Evolutionary conservation across 2,797 vertebrate species (phyloP).

Genomic region (Tinamus major): DNA sequence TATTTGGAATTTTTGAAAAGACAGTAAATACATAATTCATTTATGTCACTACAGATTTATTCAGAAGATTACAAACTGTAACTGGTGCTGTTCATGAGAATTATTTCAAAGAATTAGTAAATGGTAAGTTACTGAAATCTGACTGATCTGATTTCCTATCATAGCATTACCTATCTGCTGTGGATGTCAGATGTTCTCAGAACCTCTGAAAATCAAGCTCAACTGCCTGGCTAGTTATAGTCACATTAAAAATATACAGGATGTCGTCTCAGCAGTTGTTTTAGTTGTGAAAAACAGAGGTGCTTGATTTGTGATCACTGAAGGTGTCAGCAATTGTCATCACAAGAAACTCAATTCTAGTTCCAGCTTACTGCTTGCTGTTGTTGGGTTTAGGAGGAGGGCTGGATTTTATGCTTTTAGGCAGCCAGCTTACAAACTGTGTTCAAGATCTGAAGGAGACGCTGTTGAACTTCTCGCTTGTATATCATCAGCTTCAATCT

Average conservation of each 20-base stretch:
- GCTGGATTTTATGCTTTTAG: constrained; percentile 33
- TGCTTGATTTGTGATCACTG: not conserved
- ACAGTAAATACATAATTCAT: not conserved
- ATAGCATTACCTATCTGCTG: not conserved
- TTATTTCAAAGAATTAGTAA: not conserved
- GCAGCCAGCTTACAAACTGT: constrained; percentile 33
- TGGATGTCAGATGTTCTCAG: not conserved
- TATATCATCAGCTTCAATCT: constrained; percentile 55
- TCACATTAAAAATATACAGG: not conserved
- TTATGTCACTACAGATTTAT: constrained; percentile 2
- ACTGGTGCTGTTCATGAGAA: not conserved
- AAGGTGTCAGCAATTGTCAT: not conserved
- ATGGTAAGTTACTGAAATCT: not conserved
- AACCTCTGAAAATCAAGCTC: not conserved
- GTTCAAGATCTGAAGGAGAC: constrained; percentile 58
- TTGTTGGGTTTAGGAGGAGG: not conserved
- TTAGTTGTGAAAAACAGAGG: not conserved
- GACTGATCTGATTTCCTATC: not conserved
- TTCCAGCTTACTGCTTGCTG: not conserved
- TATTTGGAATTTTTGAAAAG: not conserved
- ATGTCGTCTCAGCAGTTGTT: not conserved
- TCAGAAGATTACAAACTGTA: not conserved
- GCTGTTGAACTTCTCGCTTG: constrained; percentile 63
- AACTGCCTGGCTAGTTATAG: not conserved
- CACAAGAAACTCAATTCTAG: not conserved